phyloP scores from a whole-genome alignment of 2,113 vertebrate genomes.

The Notarius quadriscutis region DNA sequence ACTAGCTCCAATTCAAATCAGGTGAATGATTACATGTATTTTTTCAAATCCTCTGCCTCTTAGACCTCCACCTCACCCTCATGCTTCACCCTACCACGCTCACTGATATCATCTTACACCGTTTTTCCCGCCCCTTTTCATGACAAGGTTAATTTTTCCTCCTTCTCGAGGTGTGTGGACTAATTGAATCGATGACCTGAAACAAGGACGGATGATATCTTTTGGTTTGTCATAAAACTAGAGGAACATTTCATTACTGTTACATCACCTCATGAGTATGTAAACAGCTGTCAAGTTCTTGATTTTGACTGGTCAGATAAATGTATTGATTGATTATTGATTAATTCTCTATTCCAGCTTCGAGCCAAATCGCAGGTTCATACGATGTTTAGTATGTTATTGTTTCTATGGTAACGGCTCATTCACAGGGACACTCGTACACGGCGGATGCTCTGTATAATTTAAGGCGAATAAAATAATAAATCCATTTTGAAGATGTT shows the following conservation, averaged over 20 bases:
- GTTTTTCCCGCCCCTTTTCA: constrained; percentile 62
- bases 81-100: constrained; percentile 57
- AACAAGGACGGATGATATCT: constrained; percentile 47
- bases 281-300: background rate
- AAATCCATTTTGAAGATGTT: too few species aligned
- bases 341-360: background rate
- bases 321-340: background rate
- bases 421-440: background rate
- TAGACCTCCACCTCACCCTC: constrained; percentile 69
- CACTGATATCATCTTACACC: constrained; percentile 68
- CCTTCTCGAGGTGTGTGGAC: constrained; percentile 47
- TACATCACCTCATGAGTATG: constrained; percentile 2
- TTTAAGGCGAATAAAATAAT: too few species aligned
- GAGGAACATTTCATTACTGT: background rate
- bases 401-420: background rate
- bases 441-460: too few species aligned
- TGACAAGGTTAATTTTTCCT: constrained; percentile 50
- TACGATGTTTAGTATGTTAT: background rate
- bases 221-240: background rate
- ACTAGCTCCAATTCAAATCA: constrained; percentile 98
- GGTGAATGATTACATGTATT: constrained; percentile 94
- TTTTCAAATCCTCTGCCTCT: constrained; percentile 73
- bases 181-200: constrained; percentile 67
- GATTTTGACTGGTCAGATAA: background rate
- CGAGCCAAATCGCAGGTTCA: background rate